Evolutionary conservation across 2,888 invertebrate species (phyloP).

Genomic region (Caenorhabditis drosophilae): DNA sequence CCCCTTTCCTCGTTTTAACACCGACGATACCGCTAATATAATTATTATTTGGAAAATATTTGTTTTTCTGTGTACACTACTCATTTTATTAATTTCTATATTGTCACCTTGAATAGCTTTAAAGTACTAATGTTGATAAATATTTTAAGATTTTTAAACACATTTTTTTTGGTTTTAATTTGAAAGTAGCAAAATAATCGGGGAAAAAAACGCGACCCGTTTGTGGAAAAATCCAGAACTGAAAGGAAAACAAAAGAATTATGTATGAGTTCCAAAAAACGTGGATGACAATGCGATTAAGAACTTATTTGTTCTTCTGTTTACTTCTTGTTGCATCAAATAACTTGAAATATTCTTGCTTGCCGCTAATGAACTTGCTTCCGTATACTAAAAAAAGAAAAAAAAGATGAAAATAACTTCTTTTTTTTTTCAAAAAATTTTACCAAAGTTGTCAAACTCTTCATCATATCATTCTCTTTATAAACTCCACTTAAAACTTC

Average conservation of each 20-base stretch:
- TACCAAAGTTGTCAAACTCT: slow-evolving; percentile 26
- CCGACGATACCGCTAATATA: too few species aligned
- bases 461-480: slow-evolving; percentile 16
- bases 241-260: neutral
- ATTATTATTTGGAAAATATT: too few species aligned
- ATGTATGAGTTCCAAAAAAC: slow-evolving; percentile 9
- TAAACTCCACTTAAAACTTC: slow-evolving; percentile 21
- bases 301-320: slow-evolving; percentile 12
- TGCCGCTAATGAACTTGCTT: slow-evolving; percentile 15
- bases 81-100: slow-evolving; percentile 2
- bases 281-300: slow-evolving; percentile 12
- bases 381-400: slow-evolving; percentile 16
- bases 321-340: slow-evolving; percentile 8
- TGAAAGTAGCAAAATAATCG: neutral
- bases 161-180: neutral
- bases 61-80: too few species aligned
- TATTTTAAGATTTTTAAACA: slow-evolving; percentile 1
- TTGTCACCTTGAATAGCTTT: slow-evolving; percentile 25
- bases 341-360: slow-evolving; percentile 14
- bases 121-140: slow-evolving; percentile 14
- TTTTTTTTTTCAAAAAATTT: neutral
- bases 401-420: too few species aligned
- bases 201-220: neutral
- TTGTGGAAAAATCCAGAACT: neutral
- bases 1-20: too few species aligned